Evolutionary conservation across 2,888 invertebrate species (phyloP), one percentile per base, ranked within the genome.

Genomic region (Ypsolopha scabrella): DNA sequence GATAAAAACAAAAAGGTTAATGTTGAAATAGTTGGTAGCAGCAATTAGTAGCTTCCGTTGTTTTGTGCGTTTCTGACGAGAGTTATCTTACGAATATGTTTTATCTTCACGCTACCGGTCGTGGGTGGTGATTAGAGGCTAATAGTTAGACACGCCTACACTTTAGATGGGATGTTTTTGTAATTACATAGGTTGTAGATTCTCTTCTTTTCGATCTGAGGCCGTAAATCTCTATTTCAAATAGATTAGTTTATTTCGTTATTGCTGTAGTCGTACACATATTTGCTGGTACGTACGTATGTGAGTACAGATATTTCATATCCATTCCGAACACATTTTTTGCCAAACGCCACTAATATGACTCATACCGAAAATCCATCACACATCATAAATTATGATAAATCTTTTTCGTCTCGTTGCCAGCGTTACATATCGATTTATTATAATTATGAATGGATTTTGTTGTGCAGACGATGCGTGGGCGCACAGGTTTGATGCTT

Each of bases 31-130:
- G 37, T 49, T 52, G 1, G 24, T 24, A 24, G 4, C 46, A 50
- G 63, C 62, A 66, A 75, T 74, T 72, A 74, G 59, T 51, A 51
- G 58, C 68, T 68, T 75, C 73, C 75, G 75, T 64, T 72, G 66
- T 69, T 70, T 65, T 48, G 7, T 38, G 7, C n/a, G 33, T 8
- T n/a, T 41, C 41, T 9, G 13, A 7, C 41, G 11, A 39, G 39
- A 34, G 46, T 46, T 43, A 43, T n/a, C n/a, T n/a, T 24, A 24
- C 24, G 24, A 24, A 4, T 43, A 9, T 43, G 60, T 62, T 68
- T 69, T 71, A 68, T 64, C 65, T 58, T 64, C 59, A 65, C 65
- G 72, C 73, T 71, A 72, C 72, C 60, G 66, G 58, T 55, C 57
- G 37, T 58, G 58, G 55, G 57, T 62, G 64, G 43, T 46, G 45